Base-by-base conservation (phyloP, 1,140 invertebrate genomes). In the Atta texana region DNA sequence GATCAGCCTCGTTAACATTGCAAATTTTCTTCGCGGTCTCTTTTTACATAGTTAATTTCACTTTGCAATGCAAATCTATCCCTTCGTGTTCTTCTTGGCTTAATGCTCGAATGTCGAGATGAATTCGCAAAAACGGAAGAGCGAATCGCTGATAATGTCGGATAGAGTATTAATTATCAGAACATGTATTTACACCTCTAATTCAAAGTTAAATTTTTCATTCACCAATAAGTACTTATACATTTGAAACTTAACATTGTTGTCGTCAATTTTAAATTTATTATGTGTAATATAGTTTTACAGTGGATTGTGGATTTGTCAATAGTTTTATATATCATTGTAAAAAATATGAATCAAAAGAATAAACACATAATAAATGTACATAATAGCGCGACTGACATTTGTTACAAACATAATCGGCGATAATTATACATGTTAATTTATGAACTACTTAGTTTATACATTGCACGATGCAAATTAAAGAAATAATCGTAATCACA, bases 1-100 rank as follows among this genome's bases (percentile, higher is more conserved):
- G 85, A 91, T 92, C 87, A 57, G 85, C 57, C 89, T 91, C 91
- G 90, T 92, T 91, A 92, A 92, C 90, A 92, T 91, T 92, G 91
- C 90, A 92, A 88, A 91, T 92, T 85, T 82, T 76, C 76, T 53
- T 71, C 66, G 44, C 53, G 39, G 49, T 34, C 44, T 57, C 63
- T 91, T 91, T 91, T 91, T 92, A 81, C 74, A 24, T 51, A 87
- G 81, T 77, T 90, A 89, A 92, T 91, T 91, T 91, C 85, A 87
- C 84, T 91, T 86, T 91, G 90, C 91, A 90, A 91, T 92, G 90
- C 91, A 92, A 92, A 92, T 92, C 57, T 69, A 24, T 68, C 51
- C 63, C 21, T 66, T n/a, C 61, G 31, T 57, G 69, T 82, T 53
- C 31, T 57, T 24, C 55, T 55, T 34, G 4, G 31, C 68, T 57